Evolutionary conservation across 1,140 invertebrate genomes (phyloP), one percentile per base, ranked within the genome.

Genomic region (Zaprionus lachaisei): DNA sequence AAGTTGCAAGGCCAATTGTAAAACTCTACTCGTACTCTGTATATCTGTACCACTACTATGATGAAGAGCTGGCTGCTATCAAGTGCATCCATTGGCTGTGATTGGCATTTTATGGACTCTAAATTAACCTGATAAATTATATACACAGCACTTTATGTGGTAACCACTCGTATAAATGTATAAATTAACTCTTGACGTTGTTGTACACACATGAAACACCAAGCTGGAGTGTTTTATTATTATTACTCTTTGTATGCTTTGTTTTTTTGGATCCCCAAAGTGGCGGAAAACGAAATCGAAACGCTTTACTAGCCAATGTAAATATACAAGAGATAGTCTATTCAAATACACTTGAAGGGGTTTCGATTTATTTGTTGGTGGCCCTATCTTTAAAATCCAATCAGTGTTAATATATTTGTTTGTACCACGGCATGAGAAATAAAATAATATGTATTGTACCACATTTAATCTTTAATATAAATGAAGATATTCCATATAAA

Each of bases 121-220:
- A 55, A 54, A 81, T 68, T 73, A 47, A 28, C 58, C 14, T 22
- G 22, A 37, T 9, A 62, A 58, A 54, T 28, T 41, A 47, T 20
- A 47, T 3, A 34, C 31, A 17, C 41, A 61, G 84, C 84, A 84
- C 84, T 87, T 87, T 66, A 84, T 84, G 75, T 76, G 69, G 62
- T 64, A 65, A n/a, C 2, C 41, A 47, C 55, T 72, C 68, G 69
- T 55, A 61, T 79, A 58, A 79, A 72, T 85, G 80, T 83, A 71
- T 72, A 80, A 81, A 84, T 60, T 84, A 81, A 70, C 51, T 87
- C 71, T 83, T 87, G 81, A 79, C 84, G 81, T 90, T 87, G 83
- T 87, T 73, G 68, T 85, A 78, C 37, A 61, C 37, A 64, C 20
- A 65, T 20, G 20, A 63, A 70, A 61, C 55, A 37, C 26, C 5